phyloP scores from a whole-genome alignment of 92 coral and sea anemone species.

The Montipora capitata region DNA sequence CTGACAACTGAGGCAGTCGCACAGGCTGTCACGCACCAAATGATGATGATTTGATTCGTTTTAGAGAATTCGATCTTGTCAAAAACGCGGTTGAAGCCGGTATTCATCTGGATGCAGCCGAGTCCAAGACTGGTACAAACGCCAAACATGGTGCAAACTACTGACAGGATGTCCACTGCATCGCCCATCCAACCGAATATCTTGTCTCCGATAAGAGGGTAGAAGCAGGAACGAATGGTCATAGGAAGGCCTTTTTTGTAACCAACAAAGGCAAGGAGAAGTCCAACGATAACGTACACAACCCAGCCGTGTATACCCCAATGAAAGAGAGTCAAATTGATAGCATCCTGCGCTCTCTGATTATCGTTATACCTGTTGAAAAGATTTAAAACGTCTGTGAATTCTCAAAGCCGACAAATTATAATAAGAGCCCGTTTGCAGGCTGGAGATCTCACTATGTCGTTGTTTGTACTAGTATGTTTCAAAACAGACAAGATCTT shows the following conservation, averaged over 20 bases:
- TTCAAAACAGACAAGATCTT: no score
- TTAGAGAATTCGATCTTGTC: conserved; percentile 50
- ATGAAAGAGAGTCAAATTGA: conserved; percentile 90
- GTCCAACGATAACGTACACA: conserved; percentile 90
- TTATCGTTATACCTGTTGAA: conserved; percentile 85
- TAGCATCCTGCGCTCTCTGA: conserved; percentile 94
- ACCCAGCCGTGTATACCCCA: conserved; percentile 98
- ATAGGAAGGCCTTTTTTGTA: conserved; percentile 88
- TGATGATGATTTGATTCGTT: conserved; percentile 85
- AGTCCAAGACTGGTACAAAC: conserved; percentile 96
- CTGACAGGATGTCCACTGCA: conserved; percentile 82
- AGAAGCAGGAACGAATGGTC: conserved; percentile 95
- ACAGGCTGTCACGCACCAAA: conserved; percentile 91
- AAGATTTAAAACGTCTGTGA: neutral
- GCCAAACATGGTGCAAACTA: conserved; percentile 94
- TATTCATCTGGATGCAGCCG: conserved; percentile 85
- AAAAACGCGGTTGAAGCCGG: conserved; percentile 85
- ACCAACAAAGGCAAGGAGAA: conserved; percentile 85
- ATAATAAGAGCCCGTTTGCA: no score
- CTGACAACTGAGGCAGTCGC: conserved; percentile 95
- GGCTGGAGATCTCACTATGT: no score
- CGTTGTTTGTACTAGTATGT: no score
- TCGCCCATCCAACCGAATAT: conserved; percentile 91
- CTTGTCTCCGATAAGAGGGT: conserved; percentile 88
- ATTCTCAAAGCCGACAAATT: no score